Evolutionary conservation across 53 echinoderm and acorn worm genomes (phyloP).

Genomic region (Echinometra lucunter): DNA sequence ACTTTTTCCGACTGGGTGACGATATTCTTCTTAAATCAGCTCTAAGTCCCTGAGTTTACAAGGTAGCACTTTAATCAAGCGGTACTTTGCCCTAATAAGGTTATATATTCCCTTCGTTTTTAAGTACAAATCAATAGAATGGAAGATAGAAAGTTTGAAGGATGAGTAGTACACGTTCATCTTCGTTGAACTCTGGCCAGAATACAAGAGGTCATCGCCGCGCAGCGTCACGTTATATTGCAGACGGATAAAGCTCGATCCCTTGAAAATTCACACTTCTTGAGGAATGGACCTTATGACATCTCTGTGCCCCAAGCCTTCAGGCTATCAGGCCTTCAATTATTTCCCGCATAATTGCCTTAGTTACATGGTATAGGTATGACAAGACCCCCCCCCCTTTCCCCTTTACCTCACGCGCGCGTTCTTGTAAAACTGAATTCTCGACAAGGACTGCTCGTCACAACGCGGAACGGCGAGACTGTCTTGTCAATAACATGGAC

Average conservation of each 20-base stretch:
- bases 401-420: conserved; percentile 18
- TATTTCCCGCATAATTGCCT: conserved; percentile 65
- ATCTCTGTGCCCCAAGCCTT: conserved; percentile 38
- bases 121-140: conserved; percentile 6
- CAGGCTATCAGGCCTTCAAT: conserved; percentile 63
- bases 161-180: not conserved
- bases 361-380: conserved; percentile 23
- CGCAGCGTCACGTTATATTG: not conserved
- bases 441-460: conserved; percentile 20
- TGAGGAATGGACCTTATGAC: conserved; percentile 21
- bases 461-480: not conserved
- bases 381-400: not conserved
- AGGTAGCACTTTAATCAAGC: not conserved
- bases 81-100: not conserved
- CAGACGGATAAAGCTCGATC: not conserved
- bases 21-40: not conserved
- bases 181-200: not conserved
- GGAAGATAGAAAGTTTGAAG: not conserved
- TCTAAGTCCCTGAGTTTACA: not conserved
- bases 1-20: not conserved
- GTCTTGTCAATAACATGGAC: conserved; percentile 26
- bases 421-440: not conserved
- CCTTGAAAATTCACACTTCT: conserved; percentile 24
- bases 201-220: conserved; percentile 6
- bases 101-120: not conserved